Percentiles rank a stretch among this genome's conserved stretches.
Evolutionary conservation across 1,140 invertebrate species (phyloP).

Genomic region (Sipha flava): DNA sequence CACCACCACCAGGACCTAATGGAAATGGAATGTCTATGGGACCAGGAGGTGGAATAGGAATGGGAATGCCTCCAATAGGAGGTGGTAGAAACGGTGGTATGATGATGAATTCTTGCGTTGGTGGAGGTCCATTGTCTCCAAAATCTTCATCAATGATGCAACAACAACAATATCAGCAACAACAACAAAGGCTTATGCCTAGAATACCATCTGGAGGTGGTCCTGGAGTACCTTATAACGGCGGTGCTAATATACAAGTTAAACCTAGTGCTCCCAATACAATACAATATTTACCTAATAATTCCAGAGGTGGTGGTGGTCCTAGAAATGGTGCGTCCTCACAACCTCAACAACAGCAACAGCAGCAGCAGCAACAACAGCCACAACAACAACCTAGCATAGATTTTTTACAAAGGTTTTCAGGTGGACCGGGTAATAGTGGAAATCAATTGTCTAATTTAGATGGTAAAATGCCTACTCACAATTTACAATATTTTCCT

Average conservation of each 20-base stretch:
- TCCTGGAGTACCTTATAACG: constrained; percentile 57
- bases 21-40: background rate
- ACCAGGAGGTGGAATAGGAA: constrained; percentile 23
- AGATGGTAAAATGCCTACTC: constrained; percentile 60
- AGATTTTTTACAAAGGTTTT: constrained; percentile 82
- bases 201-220: constrained; percentile 33
- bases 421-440: constrained; percentile 47
- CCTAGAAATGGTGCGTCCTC: constrained; percentile 57
- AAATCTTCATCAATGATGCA: constrained; percentile 36
- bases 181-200: constrained; percentile 29
- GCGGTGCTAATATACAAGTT: constrained; percentile 74
- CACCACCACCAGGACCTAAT: background rate
- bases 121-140: constrained; percentile 19
- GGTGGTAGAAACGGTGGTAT: background rate
- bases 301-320: constrained; percentile 58
- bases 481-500: constrained; percentile 68
- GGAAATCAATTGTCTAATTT: constrained; percentile 54
- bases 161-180: constrained; percentile 35
- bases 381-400: constrained; percentile 59
- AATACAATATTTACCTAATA: constrained; percentile 91
- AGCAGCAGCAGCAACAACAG: background rate
- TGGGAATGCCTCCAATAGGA: constrained; percentile 34
- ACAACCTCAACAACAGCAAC: background rate
- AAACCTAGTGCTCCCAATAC: constrained; percentile 95
- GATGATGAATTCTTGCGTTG: constrained; percentile 5